Conservation (phyloP, 2,888 invertebrate species). For the Ophion costatus region DNA sequence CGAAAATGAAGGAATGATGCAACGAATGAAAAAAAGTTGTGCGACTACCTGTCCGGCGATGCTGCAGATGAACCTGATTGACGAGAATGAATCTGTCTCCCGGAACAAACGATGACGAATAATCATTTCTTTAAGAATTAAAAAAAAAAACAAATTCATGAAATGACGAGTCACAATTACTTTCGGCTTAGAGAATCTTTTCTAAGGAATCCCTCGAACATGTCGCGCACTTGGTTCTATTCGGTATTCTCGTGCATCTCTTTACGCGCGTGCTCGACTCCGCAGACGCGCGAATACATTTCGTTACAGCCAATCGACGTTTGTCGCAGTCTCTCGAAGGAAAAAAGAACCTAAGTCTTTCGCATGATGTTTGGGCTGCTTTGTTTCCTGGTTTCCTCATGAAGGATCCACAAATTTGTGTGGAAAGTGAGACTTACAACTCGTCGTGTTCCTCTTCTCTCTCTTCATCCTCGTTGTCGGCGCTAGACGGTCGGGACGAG, state of each 20-base stretch:
- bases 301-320: constrained; percentile 10
- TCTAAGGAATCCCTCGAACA: not conserved
- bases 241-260: not conserved
- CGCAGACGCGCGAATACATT: not conserved
- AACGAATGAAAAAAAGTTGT: not conserved
- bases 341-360: constrained; percentile 12
- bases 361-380: constrained; percentile 40
- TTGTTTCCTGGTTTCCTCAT: constrained; percentile 4
- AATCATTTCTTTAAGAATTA: not conserved
- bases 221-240: not conserved
- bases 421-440: constrained; percentile 82
- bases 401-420: not conserved
- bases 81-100: not conserved
- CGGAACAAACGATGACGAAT: not conserved
- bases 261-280: not conserved
- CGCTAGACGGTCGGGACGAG: constrained; percentile 81
- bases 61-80: not conserved
- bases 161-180: not conserved
- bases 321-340: not conserved
- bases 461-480: constrained; percentile 82
- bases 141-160: not conserved
- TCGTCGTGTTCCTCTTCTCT: constrained; percentile 86
- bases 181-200: not conserved
- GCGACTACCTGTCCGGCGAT: not conserved
- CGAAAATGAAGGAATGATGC: constrained; percentile 10